Evolutionary conservation across 1,140 invertebrate species (phyloP), one percentile per base, ranked within the genome.

Genomic region (Diachasmimorpha longicaudata): DNA sequence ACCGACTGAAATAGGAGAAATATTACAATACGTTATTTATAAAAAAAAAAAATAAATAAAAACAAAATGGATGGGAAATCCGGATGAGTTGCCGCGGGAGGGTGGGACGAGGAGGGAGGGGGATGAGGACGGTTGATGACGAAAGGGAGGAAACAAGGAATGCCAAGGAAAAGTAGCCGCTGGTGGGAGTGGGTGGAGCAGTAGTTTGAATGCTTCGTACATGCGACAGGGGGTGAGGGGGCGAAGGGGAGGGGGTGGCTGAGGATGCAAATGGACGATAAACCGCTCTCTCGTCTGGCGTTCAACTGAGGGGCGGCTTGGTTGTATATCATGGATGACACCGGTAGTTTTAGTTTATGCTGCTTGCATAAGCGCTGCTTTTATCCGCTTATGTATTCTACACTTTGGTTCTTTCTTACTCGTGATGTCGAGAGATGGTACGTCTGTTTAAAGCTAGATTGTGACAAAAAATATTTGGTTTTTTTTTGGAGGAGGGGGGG

Each of bases 281-380:
- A 83, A 83, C 81, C 77, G 77, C 71, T 72, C 71, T 72, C 79
- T 79, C 78, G 78, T 77, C 80, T 74, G 79, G 55, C 77, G 76
- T 68, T 80, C 81, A 80, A 79, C 78, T 39, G 23, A 77, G 79
- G 78, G 75, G 23, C 52, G 58, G 66, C 36, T 68, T 37, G 66
- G 66, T 68, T 68, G 36, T 82, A 81, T 82, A 83, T 83, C 80
- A 83, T 74, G 69, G 78, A 75, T 81, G 82, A 82, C 80, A 82
- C 80, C 70, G 80, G 82, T 81, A 79, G 74, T 83, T 83, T 83
- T 82, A 83, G 82, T 83, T 82, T 83, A 83, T 83, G 77, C 77
- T 72, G 79, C 79, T 81, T 81, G 81, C 76, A 82, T 83, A 83
- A 82, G 75, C 74, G 77, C 70, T 63, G 74, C 68, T 78, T 78